Conservation (phyloP, 2,113 vertebrate species). For the Hoplias malabaricus region DNA sequence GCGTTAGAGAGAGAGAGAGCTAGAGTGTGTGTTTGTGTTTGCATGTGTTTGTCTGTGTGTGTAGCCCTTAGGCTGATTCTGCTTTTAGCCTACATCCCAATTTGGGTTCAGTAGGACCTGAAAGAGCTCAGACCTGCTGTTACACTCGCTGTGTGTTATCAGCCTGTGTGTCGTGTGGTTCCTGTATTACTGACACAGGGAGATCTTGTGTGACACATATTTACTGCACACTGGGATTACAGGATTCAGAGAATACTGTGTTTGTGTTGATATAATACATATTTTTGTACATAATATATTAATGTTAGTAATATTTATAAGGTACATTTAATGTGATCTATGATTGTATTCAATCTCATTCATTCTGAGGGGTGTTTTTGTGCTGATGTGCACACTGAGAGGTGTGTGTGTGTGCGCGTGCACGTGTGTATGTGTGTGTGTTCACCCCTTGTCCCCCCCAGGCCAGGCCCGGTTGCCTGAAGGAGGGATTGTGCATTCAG, state of each 20-base stretch:
- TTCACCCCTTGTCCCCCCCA: conserved; percentile 51
- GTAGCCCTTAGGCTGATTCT: not conserved
- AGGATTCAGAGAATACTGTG: no score
- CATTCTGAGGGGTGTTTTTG: conserved; percentile 46
- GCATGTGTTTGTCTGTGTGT: not conserved
- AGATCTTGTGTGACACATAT: no score
- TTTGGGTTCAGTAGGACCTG: not conserved
- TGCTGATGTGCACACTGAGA: conserved; percentile 70
- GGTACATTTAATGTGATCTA: no score
- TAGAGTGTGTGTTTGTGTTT: not conserved
- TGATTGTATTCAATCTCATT: conserved; percentile 10
- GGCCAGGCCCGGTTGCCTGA: conserved; percentile 60
- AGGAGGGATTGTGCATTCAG: conserved; percentile 73
- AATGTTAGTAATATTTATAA: no score
- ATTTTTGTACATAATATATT: no score
- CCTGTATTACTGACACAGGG: conserved; percentile 21
- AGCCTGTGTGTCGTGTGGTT: not conserved
- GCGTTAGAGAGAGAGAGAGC: not conserved
- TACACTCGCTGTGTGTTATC: not conserved
- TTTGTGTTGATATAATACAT: no score
- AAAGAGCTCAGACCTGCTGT: not conserved
- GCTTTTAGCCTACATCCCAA: conserved; percentile 28
- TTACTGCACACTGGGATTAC: no score
- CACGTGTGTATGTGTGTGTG: conserved; percentile 54
- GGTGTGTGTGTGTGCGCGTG: conserved; percentile 40